Conservation (phyloP, 2,888 invertebrate genomes). For the Drosophila siamana region DNA sequence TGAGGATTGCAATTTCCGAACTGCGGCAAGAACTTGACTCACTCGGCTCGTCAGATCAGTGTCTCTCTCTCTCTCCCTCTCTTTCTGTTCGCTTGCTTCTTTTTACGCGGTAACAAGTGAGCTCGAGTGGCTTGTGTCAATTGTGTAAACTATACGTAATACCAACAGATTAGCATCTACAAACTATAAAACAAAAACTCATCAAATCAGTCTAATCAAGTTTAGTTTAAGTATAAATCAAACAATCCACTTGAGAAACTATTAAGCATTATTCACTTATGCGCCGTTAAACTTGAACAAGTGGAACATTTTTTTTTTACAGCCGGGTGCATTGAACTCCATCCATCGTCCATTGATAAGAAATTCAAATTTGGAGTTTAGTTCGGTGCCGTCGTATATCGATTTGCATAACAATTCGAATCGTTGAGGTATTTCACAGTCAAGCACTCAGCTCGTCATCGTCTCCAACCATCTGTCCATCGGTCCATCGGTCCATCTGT, state of each 20-base stretch:
- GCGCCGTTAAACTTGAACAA: not conserved
- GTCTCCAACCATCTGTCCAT: not conserved
- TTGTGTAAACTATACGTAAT: not conserved
- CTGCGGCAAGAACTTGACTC: slow-evolving; percentile 22
- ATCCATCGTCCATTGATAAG: slow-evolving; percentile 16
- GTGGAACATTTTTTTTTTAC: not conserved
- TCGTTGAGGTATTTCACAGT: slow-evolving; percentile 40
- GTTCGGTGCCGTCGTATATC: not conserved
- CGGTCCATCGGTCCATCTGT: not conserved
- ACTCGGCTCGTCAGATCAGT: slow-evolving; percentile 12
- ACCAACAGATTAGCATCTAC: slow-evolving; percentile 6
- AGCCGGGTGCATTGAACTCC: slow-evolving; percentile 18
- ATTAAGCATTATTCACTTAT: slow-evolving; percentile 9
- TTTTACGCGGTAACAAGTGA: no score
- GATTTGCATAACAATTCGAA: slow-evolving; percentile 39
- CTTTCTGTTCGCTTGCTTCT: not conserved
- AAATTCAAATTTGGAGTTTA: slow-evolving; percentile 16
- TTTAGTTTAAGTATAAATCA: not conserved
- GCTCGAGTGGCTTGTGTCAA: not conserved
- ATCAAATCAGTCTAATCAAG: slow-evolving; percentile 1
- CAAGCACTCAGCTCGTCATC: slow-evolving; percentile 6
- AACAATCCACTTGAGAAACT: not conserved
- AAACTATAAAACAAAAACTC: slow-evolving; percentile 1
- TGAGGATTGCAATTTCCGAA: slow-evolving; percentile 22
- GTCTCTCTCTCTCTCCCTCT: not conserved